These are phyloP conservation scores for Crocuta crocuta DNA, from an alignment of 2,113 vertebrate genomes.

Conservation along the genomic window DNA sequence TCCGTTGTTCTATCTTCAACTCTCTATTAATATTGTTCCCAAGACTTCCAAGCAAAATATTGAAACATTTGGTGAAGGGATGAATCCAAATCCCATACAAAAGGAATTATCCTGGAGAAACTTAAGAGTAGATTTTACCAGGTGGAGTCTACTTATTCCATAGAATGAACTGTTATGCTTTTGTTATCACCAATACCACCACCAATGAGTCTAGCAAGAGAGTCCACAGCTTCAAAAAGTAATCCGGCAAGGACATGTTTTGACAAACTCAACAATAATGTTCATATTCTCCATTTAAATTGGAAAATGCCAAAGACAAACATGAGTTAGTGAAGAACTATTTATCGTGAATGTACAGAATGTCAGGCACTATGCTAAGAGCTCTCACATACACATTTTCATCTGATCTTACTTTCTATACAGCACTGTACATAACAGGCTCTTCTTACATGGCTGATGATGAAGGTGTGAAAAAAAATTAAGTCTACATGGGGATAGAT, in stretches of 20 bases:
- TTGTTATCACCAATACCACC: not conserved
- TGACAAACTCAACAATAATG: not conserved
- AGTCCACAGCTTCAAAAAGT: not conserved
- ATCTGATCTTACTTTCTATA: not conserved
- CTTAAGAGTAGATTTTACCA: not conserved
- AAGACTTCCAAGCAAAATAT: not conserved
- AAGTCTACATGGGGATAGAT: not conserved
- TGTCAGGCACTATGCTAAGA: not conserved
- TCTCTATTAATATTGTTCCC: not conserved
- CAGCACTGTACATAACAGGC: not conserved
- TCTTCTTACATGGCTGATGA: not conserved
- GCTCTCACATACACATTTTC: not conserved
- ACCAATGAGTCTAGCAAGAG: not conserved
- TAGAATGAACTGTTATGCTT: not conserved
- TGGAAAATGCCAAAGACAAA: not conserved
- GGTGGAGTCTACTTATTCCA: not conserved
- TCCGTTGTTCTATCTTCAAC: not conserved
- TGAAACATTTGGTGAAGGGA: not conserved
- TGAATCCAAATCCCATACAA: not conserved
- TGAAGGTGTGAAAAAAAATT: slow-evolving; percentile 29
- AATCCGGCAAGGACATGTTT: not conserved
- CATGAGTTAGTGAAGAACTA: not conserved
- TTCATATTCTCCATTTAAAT: not conserved
- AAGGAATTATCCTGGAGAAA: slow-evolving; percentile 1
- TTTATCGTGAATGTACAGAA: not conserved